Percentiles rank a stretch among this genome's conserved stretches.
phyloP scores from a whole-genome alignment of 2,113 vertebrate species.

The Sinosuthora webbiana region DNA sequence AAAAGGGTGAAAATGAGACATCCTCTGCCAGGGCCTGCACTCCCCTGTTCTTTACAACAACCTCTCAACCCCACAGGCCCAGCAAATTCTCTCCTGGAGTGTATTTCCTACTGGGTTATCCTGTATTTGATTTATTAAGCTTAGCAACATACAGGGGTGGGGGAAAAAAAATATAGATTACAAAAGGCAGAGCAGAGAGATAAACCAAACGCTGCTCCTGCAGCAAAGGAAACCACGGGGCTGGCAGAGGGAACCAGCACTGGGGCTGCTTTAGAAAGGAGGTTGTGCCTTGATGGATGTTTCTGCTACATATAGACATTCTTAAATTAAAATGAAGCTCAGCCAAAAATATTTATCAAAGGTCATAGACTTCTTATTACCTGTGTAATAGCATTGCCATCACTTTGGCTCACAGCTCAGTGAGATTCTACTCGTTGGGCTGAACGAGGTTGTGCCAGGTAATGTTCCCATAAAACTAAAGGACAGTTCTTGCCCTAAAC shows the following conservation, averaged over 20 bases:
- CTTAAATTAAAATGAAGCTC: constrained; percentile 43
- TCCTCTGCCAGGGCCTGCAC: neutral
- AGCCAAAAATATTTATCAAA: constrained; percentile 52
- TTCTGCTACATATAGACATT: neutral
- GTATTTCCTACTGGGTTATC: neutral
- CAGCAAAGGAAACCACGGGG: neutral
- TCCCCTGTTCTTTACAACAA: neutral
- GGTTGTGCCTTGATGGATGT: constrained; percentile 10
- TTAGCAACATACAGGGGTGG: neutral
- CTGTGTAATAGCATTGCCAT: neutral
- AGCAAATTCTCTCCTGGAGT: neutral
- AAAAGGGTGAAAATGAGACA: neutral
- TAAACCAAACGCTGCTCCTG: neutral
- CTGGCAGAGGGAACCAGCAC: neutral
- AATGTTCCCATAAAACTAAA: constrained; percentile 59
- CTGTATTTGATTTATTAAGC: neutral
- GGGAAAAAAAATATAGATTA: neutral
- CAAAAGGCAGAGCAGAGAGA: neutral
- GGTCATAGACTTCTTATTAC: constrained; percentile 27
- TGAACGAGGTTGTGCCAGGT: constrained; percentile 32
- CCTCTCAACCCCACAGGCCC: neutral
- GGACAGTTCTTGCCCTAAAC: constrained; percentile 42
- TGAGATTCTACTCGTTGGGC: neutral
- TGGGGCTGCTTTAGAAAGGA: neutral
- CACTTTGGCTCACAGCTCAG: neutral